Base-by-base conservation (phyloP, 1,140 invertebrate genomes). In the Drosophila watanabei region DNA sequence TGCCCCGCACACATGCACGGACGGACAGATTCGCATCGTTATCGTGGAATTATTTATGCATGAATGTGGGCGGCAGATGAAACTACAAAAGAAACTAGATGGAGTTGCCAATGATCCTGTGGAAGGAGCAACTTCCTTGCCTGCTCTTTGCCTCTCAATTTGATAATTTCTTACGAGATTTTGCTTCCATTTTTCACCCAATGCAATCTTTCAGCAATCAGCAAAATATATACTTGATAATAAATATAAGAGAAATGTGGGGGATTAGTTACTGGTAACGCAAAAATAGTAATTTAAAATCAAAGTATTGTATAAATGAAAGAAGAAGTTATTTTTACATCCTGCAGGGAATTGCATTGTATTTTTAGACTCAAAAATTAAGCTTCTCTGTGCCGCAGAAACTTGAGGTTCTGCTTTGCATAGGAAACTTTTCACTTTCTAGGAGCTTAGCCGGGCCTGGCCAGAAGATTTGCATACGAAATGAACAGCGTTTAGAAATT, bases 21-120 rank as follows among this genome's bases (percentile, higher is more conserved):
- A 64, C 65, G 20, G 63, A 76, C 65, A 81, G 60, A 78, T 75
- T 62, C 81, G 81, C 82, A 83, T 84, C 82, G 85, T 88, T 89
- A 88, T 88, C 85, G 65, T 73, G 62, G 81, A 80, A 88, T 89
- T 87, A 87, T 87, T 87, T 87, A 87, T 87, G 85, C 85, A 87
- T 84, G 84, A 87, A 79, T 79, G 68, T 79, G 76, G 58, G 39
- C 64, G 70, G 45, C 62, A 66, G 62, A 48, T 43, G 49, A 49
- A 66, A 68, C 62, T 77, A 77, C 73, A 66, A 48, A 48, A 76
- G 77, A 82, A 81, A 51, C 51, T 61, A 87, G 62, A 51, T 56
- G 79, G 51, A 66, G 68, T 71, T 14, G 35, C 13, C 35, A 18
- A 39, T n/a, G 54, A 14, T 11, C 11, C 20, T 39, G 35, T 57